Conservation (phyloP, 2,888 invertebrate species). For the Dasysyrphus albostriatus region DNA sequence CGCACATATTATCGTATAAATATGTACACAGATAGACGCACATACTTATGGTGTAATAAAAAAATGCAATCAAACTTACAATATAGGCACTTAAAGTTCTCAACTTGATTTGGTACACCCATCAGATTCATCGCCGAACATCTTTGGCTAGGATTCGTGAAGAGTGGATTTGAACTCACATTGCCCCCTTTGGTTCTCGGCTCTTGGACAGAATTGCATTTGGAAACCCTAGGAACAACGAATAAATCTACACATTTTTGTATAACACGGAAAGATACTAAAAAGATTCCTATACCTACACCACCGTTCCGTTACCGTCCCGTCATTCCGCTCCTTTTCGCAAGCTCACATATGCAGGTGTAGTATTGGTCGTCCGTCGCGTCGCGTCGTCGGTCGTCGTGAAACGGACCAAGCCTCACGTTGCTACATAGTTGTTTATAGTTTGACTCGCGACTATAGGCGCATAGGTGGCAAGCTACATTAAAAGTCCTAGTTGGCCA, state of each 20-base stretch:
- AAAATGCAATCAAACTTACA: conserved; percentile 74
- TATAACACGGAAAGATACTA: conserved; percentile 64
- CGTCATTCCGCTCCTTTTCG: background rate
- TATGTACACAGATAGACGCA: conserved; percentile 12
- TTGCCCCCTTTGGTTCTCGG: conserved; percentile 6
- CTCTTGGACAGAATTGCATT: conserved; percentile 36
- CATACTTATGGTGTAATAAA: conserved; percentile 65
- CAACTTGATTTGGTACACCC: conserved; percentile 74
- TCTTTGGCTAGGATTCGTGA: conserved; percentile 25
- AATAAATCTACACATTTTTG: conserved; percentile 71
- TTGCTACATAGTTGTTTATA: conserved; percentile 29
- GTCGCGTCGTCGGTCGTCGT: background rate
- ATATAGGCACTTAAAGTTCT: conserved; percentile 73
- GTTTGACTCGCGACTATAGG: conserved; percentile 29
- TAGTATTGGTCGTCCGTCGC: conserved; percentile 24
- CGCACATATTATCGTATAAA: background rate
- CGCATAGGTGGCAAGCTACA: conserved; percentile 20
- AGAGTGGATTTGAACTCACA: background rate
- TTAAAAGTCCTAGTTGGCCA: conserved; percentile 18
- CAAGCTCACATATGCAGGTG: conserved; percentile 58
- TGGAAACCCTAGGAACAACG: conserved; percentile 66
- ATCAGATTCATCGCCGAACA: conserved; percentile 62
- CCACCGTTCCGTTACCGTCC: background rate
- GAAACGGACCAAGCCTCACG: conserved; percentile 37
- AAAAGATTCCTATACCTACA: conserved; percentile 45